Conservation (phyloP, 1,140 invertebrate genomes). For the Helicoverpa armigera region DNA sequence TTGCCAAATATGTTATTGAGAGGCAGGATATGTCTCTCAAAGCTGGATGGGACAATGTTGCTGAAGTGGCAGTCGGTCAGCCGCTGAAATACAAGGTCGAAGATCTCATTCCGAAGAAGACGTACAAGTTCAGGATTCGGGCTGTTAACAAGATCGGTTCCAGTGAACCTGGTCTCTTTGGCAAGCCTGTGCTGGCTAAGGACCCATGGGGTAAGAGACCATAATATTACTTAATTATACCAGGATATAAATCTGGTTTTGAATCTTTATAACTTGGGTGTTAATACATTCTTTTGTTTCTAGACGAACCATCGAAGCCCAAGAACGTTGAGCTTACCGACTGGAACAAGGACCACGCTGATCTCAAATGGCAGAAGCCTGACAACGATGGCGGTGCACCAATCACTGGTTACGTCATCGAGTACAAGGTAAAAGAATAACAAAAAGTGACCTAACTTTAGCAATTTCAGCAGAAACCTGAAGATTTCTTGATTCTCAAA, state of each 20-base stretch:
- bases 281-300: constrained; percentile 45
- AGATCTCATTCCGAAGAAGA: constrained; percentile 95
- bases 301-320: constrained; percentile 97
- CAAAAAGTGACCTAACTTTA: background rate
- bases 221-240: background rate
- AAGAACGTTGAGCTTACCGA: constrained; percentile 96
- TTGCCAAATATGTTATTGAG: constrained; percentile 97
- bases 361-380: constrained; percentile 96
- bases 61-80: constrained; percentile 90
- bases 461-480: background rate
- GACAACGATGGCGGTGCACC: constrained; percentile 97
- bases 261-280: too few species aligned
- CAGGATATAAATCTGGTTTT: too few species aligned
- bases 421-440: constrained; percentile 89
- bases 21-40: constrained; percentile 89
- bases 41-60: constrained; percentile 95
- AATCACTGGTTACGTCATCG: constrained; percentile 97
- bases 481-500: too few species aligned
- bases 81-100: constrained; percentile 93
- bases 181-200: constrained; percentile 96
- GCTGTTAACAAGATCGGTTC: constrained; percentile 97
- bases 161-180: constrained; percentile 95
- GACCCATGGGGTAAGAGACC: constrained; percentile 96
- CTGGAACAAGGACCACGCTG: constrained; percentile 98
- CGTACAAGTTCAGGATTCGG: constrained; percentile 97